These are phyloP conservation scores for Sminthurides aquaticus DNA, from an alignment of 2,888 invertebrate genomes.

Conservation along the genomic window DNA sequence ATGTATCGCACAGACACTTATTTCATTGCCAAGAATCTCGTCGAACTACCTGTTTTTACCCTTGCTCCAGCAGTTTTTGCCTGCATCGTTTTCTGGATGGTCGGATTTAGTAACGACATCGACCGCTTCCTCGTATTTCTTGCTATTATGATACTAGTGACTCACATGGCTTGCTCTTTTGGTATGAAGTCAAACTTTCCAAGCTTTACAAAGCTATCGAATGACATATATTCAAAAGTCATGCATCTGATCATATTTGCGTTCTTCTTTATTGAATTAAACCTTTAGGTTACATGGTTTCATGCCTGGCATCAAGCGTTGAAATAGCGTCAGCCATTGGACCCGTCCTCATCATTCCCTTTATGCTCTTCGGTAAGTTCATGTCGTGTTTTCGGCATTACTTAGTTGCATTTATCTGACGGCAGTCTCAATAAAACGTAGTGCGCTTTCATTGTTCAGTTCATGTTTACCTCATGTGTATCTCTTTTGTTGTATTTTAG, in stretches of 20 bases:
- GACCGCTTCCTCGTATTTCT: slow-evolving; percentile 67
- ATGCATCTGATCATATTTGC: not conserved
- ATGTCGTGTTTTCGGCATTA: not conserved
- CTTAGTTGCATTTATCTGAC: not conserved
- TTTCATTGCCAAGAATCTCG: slow-evolving; percentile 80
- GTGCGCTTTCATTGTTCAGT: not conserved
- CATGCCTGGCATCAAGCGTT: slow-evolving; percentile 71
- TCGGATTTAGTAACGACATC: slow-evolving; percentile 67
- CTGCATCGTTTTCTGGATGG: slow-evolving; percentile 76
- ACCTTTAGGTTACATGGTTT: slow-evolving; percentile 74
- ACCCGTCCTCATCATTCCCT: slow-evolving; percentile 84
- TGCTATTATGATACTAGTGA: slow-evolving; percentile 67
- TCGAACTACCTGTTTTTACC: slow-evolving; percentile 79
- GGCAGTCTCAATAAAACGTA: not conserved
- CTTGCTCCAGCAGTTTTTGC: slow-evolving; percentile 75
- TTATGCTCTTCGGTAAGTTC: slow-evolving; percentile 71
- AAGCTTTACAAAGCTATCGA: not conserved
- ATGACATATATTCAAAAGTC: not conserved
- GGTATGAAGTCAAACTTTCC: slow-evolving; percentile 1
- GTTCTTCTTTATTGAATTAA: not conserved
- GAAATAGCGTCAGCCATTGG: slow-evolving; percentile 84
- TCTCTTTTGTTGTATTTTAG: not conserved
- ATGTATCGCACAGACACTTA: slow-evolving; percentile 87
- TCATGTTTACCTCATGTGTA: no score
- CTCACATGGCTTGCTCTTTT: slow-evolving; percentile 62